phyloP scores from a whole-genome alignment of 2,888 invertebrate genomes.

The Tetragnatha montana region DNA sequence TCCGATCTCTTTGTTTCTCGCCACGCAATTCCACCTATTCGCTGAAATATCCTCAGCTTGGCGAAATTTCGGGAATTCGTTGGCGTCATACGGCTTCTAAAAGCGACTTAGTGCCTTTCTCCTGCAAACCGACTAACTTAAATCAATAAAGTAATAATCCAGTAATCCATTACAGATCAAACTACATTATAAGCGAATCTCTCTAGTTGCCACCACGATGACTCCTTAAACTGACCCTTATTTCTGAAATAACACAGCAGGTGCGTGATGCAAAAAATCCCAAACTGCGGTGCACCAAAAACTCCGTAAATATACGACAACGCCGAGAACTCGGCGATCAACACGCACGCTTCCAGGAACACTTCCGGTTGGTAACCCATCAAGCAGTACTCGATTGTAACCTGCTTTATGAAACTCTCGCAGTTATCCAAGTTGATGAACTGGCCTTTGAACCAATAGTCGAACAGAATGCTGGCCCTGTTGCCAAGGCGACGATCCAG shows the following conservation, averaged over 20 bases:
- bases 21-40: too few species aligned
- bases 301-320: conserved; percentile 32
- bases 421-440: conserved; percentile 25
- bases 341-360: conserved; percentile 20
- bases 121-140: too few species aligned
- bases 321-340: conserved; percentile 35
- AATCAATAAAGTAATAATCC: too few species aligned
- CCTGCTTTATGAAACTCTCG: neutral
- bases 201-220: conserved; percentile 21
- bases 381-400: conserved; percentile 40
- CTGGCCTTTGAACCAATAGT: conserved; percentile 40
- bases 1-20: too few species aligned
- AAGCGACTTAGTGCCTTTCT: too few species aligned
- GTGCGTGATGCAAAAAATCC: conserved; percentile 45
- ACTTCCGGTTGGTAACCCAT: neutral
- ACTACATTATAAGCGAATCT: neutral
- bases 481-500: conserved; percentile 1
- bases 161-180: too few species aligned
- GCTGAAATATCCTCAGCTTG: too few species aligned
- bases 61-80: too few species aligned
- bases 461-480: conserved; percentile 23
- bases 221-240: conserved; percentile 3
- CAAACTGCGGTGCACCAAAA: conserved; percentile 27
- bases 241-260: conserved; percentile 15
- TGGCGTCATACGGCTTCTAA: too few species aligned